Conservation (phyloP, 2,888 invertebrate genomes). For the Strigamia maritima region DNA sequence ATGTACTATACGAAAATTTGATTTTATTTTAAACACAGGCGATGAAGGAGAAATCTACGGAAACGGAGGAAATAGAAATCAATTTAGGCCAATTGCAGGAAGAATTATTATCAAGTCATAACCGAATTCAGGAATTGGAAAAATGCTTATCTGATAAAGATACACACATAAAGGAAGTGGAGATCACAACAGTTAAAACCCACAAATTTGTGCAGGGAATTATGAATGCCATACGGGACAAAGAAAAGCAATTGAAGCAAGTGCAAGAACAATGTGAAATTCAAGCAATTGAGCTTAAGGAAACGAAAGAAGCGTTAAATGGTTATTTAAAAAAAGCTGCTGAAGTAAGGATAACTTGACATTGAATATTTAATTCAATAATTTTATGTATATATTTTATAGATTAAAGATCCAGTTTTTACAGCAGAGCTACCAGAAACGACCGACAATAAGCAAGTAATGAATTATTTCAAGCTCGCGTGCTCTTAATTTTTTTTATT, state of each 20-base stretch:
- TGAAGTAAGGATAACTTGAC: neutral
- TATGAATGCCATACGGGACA: neutral
- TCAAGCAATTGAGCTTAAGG: neutral
- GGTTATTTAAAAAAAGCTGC: neutral
- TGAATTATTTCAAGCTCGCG: too few species aligned
- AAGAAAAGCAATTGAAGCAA: slow-evolving; percentile 27
- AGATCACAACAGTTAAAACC: neutral
- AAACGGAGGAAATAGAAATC: neutral
- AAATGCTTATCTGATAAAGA: slow-evolving; percentile 40
- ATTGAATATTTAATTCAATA: too few species aligned
- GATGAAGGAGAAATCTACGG: neutral
- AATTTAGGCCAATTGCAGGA: neutral
- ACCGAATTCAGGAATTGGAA: slow-evolving; percentile 39
- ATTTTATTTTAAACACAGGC: neutral
- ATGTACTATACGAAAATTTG: too few species aligned
- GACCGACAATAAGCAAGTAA: neutral
- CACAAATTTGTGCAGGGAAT: slow-evolving; percentile 37
- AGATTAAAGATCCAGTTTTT: neutral
- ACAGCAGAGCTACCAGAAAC: neutral
- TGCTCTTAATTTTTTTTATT: neutral
- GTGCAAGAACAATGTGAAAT: neutral
- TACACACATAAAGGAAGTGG: slow-evolving; percentile 37
- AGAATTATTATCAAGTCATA: neutral
- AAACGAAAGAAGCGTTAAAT: neutral
- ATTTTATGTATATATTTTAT: neutral